Evolutionary conservation across 2,888 invertebrate species (phyloP).

Genomic region (Netelia fuscicornis): DNA sequence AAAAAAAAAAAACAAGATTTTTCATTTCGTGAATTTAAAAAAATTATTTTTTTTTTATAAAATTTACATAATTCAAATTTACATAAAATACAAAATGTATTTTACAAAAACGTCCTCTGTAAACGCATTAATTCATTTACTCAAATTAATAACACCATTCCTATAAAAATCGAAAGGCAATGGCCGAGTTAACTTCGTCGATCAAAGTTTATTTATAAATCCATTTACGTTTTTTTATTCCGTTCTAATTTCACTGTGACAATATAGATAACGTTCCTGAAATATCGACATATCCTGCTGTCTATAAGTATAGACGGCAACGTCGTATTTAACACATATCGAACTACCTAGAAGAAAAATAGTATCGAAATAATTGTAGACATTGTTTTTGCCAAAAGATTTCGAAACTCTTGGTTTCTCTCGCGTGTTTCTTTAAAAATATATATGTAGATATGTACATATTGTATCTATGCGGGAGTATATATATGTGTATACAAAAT

Average conservation of each 20-base stretch:
- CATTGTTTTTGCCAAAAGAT: conserved; percentile 78
- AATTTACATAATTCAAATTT: too few species aligned
- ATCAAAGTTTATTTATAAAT: conserved; percentile 14
- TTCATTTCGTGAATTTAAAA: too few species aligned
- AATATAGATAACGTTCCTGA: background rate
- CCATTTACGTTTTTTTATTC: background rate
- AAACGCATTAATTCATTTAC: background rate
- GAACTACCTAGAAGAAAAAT: conserved; percentile 13
- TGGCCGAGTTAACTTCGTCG: conserved; percentile 1
- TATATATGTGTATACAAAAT: background rate
- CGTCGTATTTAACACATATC: background rate
- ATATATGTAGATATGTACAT: background rate
- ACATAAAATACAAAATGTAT: too few species aligned
- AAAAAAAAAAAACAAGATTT: background rate
- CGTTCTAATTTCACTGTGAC: background rate
- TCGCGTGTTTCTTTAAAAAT: conserved; percentile 1
- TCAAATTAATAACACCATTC: background rate
- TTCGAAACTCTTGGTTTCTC: conserved; percentile 71
- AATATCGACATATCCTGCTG: background rate
- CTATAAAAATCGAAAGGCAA: conserved; percentile 5
- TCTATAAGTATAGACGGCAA: background rate
- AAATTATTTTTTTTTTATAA: too few species aligned
- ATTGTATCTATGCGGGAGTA: background rate
- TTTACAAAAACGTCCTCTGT: too few species aligned
- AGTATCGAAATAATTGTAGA: conserved; percentile 71